phyloP scores from a whole-genome alignment of 92 coral and sea anemone species.

The Virgularia gustaviana region DNA sequence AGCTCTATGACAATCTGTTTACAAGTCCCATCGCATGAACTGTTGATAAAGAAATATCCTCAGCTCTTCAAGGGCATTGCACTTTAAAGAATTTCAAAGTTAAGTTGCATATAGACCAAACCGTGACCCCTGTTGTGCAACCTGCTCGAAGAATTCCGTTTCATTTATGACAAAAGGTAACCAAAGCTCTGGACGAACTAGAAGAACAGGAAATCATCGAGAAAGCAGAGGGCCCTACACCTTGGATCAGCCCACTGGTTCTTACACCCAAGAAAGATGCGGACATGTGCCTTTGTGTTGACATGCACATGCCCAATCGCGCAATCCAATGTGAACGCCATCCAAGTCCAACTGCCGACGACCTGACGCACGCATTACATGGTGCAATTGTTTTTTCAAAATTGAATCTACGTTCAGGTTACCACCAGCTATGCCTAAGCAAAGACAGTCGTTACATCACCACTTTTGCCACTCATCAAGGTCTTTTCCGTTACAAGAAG shows the following conservation, averaged over 20 bases:
- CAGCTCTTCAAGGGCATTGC: slow-evolving; percentile 49
- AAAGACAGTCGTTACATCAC: slow-evolving; percentile 51
- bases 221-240: slow-evolving; percentile 48
- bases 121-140: slow-evolving; percentile 48
- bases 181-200: slow-evolving; percentile 39
- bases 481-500: slow-evolving; percentile 36
- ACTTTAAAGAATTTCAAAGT: slow-evolving; percentile 44
- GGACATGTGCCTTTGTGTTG: slow-evolving; percentile 53
- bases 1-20: slow-evolving; percentile 22
- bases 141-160: slow-evolving; percentile 49
- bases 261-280: slow-evolving; percentile 43
- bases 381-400: slow-evolving; percentile 54
- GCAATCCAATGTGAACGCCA: slow-evolving; percentile 55
- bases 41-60: slow-evolving; percentile 33
- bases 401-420: slow-evolving; percentile 51
- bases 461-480: slow-evolving; percentile 50
- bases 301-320: slow-evolving; percentile 48
- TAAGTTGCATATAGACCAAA: slow-evolving; percentile 55
- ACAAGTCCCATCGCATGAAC: background rate
- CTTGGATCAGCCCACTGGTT: slow-evolving; percentile 60
- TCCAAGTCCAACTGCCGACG: slow-evolving; percentile 54
- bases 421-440: slow-evolving; percentile 49
- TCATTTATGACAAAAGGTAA: slow-evolving; percentile 44
- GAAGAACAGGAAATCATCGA: slow-evolving; percentile 53
- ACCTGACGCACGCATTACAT: slow-evolving; percentile 38